Conservation (phyloP, 2,113 vertebrate species). For the chimpanzee (Pan troglodytes) region NHGRI_mPanTro3-v2.1_pri NC_072409.2:26687001-26687500, state of each 20-base stretch:
- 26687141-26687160: background rate
- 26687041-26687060: conserved; percentile 1
- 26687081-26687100: background rate
- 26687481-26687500: conserved; percentile 85
- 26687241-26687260: background rate
- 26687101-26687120: background rate
- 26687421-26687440: conserved; percentile 70
- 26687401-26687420: conserved; percentile 49
- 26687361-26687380: conserved; percentile 19
- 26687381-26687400: conserved; percentile 40
- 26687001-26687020: background rate
- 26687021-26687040: background rate
- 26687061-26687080: conserved; percentile 14
- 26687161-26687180: conserved; percentile 41
- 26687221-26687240: conserved; percentile 24
- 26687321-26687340: conserved; percentile 21
- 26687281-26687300: conserved; percentile 26
- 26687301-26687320: conserved; percentile 23
- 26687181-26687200: conserved; percentile 38
- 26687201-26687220: background rate
- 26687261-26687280: conserved; percentile 43
- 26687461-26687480: conserved; percentile 84
- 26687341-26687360: conserved; percentile 11
- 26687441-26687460: conserved; percentile 65
- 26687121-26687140: background rate